Evolutionary conservation across 2,797 vertebrate species (phyloP).

Genomic region (Nyctibius grandis): DNA sequence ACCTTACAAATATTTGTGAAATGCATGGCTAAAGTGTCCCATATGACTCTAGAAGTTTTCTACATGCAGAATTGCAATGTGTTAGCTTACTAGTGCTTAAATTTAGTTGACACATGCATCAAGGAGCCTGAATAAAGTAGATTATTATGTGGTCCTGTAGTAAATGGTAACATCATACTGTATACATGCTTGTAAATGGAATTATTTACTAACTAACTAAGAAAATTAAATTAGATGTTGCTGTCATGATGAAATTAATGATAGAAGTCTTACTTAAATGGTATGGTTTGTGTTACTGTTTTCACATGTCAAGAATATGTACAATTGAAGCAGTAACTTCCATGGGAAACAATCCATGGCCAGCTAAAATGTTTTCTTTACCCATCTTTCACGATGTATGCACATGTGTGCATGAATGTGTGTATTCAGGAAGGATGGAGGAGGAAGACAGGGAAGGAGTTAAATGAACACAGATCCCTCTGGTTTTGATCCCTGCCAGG

Average conservation of each 20-base stretch:
- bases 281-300: not conserved
- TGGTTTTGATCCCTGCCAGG: not conserved
- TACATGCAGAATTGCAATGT: not conserved
- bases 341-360: not conserved
- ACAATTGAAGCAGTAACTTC: not conserved
- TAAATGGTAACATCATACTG: not conserved
- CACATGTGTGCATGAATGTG: not conserved
- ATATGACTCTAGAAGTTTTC: not conserved
- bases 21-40: not conserved
- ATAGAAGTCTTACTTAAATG: not conserved
- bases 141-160: not conserved
- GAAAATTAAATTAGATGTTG: not conserved
- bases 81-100: not conserved
- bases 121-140: not conserved
- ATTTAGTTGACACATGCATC: not conserved
- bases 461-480: not conserved
- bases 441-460: not conserved
- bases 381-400: not conserved
- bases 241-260: not conserved
- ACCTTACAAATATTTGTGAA: not conserved
- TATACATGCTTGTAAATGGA: not conserved
- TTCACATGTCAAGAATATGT: not conserved
- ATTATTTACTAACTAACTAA: not conserved
- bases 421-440: not conserved
- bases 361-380: not conserved